Evolutionary conservation across 1,140 invertebrate species (phyloP), one percentile per base, ranked within the genome.

Genomic region (Teleogryllus occipitalis): DNA sequence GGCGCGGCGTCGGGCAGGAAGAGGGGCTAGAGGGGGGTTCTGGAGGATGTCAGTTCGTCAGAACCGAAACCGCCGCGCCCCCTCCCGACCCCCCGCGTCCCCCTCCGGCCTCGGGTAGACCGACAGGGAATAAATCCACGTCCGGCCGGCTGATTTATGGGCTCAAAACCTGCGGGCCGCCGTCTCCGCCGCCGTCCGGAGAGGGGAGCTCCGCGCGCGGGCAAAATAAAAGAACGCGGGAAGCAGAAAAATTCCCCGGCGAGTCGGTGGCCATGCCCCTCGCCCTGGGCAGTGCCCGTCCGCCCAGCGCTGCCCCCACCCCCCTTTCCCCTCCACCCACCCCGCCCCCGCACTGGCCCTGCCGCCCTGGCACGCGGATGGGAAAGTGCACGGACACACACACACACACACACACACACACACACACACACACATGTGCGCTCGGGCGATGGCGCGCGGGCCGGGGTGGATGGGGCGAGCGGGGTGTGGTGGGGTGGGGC

Each of bases 221-320:
- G 54, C 54, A 65, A 65, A 65, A 65, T 65, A 65, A 65, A 65
- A 65, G 54, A 65, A 65, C 54, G 54, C 54, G 54, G 54, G 54
- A 18, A 65, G 54, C 18, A 18, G 54, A 65, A 65, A 65, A 65
- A 65, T 65, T 65, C 54, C 54, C 54, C 54, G 54, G 54, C 54
- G 54, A 65, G 54, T 65, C 54, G 54, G 54, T 65, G 54, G 54
- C 54, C 54, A 7, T 1, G 1, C 0, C 54, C 18, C 10, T 18
- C 10, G 54, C 54, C 10, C 54, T 14, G 10, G 54, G 2, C 1
- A 39, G 1, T 39, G 27, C 27, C 27, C 1, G 1, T 1, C 7
- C 54, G 54, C 54, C 10, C 2, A 1, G 7, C 0, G 2, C 18
- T 10, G 54, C 54, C 54, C 18, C 54, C 10, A 1, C 10, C 54